Percentiles rank a stretch among this genome's conserved stretches.
These are phyloP conservation scores for Myotis brandtii DNA, from an alignment of 2,113 vertebrate species.

Conservation along the genomic window DNA sequence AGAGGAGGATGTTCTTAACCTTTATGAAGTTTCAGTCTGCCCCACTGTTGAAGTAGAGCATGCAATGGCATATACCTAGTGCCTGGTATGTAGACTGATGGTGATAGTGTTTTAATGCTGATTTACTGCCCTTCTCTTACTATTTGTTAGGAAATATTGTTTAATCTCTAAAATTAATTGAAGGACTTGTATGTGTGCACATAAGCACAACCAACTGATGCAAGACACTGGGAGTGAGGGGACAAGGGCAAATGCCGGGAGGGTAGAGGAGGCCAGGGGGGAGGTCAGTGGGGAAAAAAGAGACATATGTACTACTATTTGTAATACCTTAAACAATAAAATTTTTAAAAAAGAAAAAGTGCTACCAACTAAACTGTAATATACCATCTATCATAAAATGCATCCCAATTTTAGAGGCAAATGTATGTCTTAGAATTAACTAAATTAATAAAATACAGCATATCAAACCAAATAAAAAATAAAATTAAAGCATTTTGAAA, in stretches of 20 bases:
- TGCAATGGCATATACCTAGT: rapidly evolving
- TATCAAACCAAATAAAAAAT: background rate
- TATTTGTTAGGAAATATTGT: background rate
- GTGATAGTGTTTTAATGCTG: rapidly evolving
- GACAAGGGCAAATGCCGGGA: too few species aligned
- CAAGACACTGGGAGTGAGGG: too few species aligned
- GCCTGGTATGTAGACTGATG: background rate
- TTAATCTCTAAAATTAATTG: background rate
- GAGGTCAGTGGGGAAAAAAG: too few species aligned
- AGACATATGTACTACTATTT: too few species aligned
- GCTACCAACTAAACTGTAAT: background rate
- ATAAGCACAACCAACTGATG: too few species aligned
- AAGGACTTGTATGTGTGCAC: too few species aligned
- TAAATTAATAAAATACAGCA: background rate
- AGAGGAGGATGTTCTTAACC: background rate
- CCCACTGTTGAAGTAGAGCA: background rate
- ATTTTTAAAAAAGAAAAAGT: background rate
- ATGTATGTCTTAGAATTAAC: background rate
- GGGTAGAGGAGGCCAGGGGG: too few species aligned
- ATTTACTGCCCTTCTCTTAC: background rate
- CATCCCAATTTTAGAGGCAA: background rate
- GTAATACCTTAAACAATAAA: too few species aligned
- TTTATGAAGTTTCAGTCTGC: background rate
- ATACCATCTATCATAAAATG: background rate
- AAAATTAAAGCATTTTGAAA: background rate